Evolutionary conservation across 1,140 invertebrate genomes (phyloP).

Genomic region (Stenopsyche tienmushanensis): DNA sequence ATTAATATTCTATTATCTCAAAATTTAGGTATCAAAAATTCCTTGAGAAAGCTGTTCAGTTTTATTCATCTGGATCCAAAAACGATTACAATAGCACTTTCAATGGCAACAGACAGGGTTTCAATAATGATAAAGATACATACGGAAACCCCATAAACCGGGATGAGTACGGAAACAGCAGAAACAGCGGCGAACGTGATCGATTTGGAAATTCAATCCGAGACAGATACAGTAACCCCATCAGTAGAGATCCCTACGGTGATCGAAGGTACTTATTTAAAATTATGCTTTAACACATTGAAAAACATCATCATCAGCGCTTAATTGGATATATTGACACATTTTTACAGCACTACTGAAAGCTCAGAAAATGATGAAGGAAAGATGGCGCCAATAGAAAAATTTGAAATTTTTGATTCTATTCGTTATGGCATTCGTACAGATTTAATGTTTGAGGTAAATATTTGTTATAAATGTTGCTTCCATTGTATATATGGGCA

Average conservation of each 20-base stretch:
- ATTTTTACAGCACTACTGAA: not conserved
- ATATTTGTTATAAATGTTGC: slow-evolving; percentile 26
- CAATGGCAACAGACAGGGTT: slow-evolving; percentile 35
- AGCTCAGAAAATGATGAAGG: slow-evolving; percentile 37
- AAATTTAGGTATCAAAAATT: slow-evolving; percentile 50
- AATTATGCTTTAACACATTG: no score
- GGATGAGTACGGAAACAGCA: slow-evolving; percentile 23
- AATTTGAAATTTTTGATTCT: slow-evolving; percentile 73
- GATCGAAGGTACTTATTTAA: slow-evolving; percentile 20
- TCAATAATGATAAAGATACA: not conserved
- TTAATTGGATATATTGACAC: not conserved
- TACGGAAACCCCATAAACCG: not conserved
- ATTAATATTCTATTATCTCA: not conserved
- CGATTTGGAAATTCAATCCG: slow-evolving; percentile 41
- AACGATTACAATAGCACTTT: slow-evolving; percentile 38
- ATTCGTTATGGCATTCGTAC: slow-evolving; percentile 64
- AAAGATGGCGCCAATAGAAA: slow-evolving; percentile 51
- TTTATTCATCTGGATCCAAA: slow-evolving; percentile 46
- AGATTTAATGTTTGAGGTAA: slow-evolving; percentile 71
- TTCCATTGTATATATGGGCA: slow-evolving; percentile 5
- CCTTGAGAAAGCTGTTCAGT: slow-evolving; percentile 49
- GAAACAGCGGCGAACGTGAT: slow-evolving; percentile 23
- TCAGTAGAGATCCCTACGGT: slow-evolving; percentile 36
- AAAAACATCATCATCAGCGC: no score
- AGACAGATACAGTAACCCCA: slow-evolving; percentile 46